Conservation (phyloP, 1,140 invertebrate genomes). For the Antheraea mylitta region DNA sequence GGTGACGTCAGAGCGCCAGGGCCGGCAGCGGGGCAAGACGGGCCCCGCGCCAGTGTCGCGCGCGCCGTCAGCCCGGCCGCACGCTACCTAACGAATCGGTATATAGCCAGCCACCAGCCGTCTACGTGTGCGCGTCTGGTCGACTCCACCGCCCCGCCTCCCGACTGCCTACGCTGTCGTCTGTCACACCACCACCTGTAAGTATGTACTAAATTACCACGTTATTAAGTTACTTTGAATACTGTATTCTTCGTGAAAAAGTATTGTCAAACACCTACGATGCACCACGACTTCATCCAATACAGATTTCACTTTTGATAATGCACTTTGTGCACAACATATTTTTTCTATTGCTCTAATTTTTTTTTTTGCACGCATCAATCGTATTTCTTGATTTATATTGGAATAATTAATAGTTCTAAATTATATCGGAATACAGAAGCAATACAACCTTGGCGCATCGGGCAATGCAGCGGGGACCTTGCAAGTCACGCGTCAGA, state of each 20-base stretch:
- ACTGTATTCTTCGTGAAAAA: constrained; percentile 25
- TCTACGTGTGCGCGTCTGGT: constrained; percentile 30
- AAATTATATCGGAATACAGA: constrained; percentile 51
- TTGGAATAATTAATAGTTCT: constrained; percentile 29
- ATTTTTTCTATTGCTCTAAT: not conserved
- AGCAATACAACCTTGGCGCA: constrained; percentile 75
- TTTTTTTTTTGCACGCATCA: constrained; percentile 1
- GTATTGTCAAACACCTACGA: constrained; percentile 43
- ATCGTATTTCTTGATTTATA: not conserved
- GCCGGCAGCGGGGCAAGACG: constrained; percentile 75
- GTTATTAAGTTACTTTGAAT: constrained; percentile 10
- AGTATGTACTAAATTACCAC: constrained; percentile 19
- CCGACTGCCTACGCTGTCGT: constrained; percentile 28
- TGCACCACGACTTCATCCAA: constrained; percentile 43
- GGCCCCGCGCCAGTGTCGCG: constrained; percentile 76
- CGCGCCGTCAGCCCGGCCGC: constrained; percentile 70
- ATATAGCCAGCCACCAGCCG: constrained; percentile 35
- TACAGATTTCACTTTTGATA: constrained; percentile 61
- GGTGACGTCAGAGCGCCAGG: constrained; percentile 72
- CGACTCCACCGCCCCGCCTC: constrained; percentile 32
- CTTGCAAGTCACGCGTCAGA: constrained; percentile 78
- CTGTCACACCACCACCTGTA: constrained; percentile 40
- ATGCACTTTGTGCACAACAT: constrained; percentile 9
- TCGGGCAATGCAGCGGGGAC: constrained; percentile 76
- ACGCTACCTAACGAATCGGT: constrained; percentile 47